Evolutionary conservation across 2,797 vertebrate species (phyloP).

Genomic region (Urocyon cinereoargenteus): DNA sequence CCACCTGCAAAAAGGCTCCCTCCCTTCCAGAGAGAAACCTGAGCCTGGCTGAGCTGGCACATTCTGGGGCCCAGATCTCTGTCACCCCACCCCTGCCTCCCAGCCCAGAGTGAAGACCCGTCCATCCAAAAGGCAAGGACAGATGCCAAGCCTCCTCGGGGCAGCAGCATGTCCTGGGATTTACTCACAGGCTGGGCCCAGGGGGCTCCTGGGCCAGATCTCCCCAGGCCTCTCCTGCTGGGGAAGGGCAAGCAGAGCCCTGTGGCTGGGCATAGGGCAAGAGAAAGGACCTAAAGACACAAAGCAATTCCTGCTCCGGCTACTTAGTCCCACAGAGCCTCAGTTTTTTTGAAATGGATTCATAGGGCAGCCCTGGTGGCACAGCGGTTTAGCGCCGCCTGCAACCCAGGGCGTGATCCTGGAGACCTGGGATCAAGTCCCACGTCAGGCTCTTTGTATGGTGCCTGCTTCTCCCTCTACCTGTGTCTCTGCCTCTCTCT

Average conservation of each 20-base stretch:
- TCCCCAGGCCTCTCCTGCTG: not conserved
- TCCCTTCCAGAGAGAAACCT: not conserved
- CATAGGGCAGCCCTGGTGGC: too few relatives aligned
- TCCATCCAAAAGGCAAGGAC: not conserved
- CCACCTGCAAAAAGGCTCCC: not conserved
- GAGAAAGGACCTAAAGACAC: not conserved
- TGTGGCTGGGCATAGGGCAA: accelerated
- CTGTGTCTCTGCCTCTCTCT: too few relatives aligned
- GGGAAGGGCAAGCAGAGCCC: not conserved
- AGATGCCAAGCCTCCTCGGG: not conserved
- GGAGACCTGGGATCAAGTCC: too few relatives aligned
- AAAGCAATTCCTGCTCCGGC: not conserved
- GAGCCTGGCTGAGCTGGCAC: constrained; percentile 2
- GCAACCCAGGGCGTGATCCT: too few relatives aligned
- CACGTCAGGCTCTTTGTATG: too few relatives aligned
- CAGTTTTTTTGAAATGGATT: not conserved
- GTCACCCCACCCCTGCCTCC: not conserved
- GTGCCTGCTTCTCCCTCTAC: too few relatives aligned
- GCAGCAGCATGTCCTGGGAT: not conserved
- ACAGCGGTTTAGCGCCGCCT: too few relatives aligned
- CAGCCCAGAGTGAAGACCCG: not conserved
- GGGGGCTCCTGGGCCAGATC: not conserved
- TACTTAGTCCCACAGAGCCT: not conserved
- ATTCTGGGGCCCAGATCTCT: not conserved
- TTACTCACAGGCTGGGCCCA: not conserved